Conservation (phyloP, 1,140 invertebrate genomes). For the Mercenaria mercenaria region DNA sequence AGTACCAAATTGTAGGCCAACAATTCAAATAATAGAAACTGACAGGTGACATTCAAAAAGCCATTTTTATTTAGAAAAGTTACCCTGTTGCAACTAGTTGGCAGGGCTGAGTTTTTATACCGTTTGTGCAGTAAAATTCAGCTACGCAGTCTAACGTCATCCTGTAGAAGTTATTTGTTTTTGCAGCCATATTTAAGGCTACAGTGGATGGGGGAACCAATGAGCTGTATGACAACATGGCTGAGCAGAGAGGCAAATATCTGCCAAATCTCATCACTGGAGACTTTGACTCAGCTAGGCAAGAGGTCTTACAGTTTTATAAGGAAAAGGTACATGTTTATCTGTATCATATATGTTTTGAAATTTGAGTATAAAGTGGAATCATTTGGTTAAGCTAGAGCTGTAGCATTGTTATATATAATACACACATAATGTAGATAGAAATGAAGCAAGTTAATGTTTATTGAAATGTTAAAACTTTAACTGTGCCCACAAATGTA, state of each 20-base stretch:
- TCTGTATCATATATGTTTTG: neutral
- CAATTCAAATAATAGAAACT: too few species aligned
- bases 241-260: neutral
- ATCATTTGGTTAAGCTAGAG: neutral
- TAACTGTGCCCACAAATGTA: too few species aligned
- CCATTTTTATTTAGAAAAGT: neutral
- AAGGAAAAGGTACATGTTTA: conserved; percentile 36
- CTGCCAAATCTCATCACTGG: conserved; percentile 41
- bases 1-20: too few species aligned
- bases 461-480: too few species aligned
- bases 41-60: neutral
- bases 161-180: too few species aligned
- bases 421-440: too few species aligned
- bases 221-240: neutral
- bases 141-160: neutral
- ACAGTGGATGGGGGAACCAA: conserved; percentile 48
- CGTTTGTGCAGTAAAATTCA: neutral
- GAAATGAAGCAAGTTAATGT: too few species aligned
- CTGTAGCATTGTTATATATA: neutral
- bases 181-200: conserved; percentile 41
- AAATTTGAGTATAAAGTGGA: neutral
- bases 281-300: conserved; percentile 48
- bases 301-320: conserved; percentile 40
- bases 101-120: neutral
- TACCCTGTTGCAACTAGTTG: neutral